Evolutionary conservation across 2,113 vertebrate species (phyloP).

Genomic region (Probosciger aterrimus): DNA sequence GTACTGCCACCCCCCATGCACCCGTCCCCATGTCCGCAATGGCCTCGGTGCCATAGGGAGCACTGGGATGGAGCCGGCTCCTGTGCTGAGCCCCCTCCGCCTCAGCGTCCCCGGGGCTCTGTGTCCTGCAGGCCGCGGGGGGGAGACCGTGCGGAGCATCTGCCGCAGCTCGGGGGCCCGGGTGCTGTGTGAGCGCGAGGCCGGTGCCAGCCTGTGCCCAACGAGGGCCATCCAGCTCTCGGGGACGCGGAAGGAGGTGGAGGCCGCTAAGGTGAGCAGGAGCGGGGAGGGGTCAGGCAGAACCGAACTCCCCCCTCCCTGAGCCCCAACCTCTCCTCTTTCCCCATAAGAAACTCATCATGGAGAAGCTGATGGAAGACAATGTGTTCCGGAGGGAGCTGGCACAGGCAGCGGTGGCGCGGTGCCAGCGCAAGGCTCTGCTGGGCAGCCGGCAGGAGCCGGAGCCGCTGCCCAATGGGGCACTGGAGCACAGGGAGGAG

Average conservation of each 20-base stretch:
- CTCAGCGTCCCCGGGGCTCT: background rate
- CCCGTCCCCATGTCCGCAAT: fast-evolving
- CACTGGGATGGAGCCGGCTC: background rate
- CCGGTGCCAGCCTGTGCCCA: background rate
- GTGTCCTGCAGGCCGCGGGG: conserved; percentile 79
- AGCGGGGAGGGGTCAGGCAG: background rate
- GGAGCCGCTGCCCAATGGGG: fast-evolving
- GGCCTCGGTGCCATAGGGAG: background rate
- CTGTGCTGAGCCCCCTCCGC: background rate
- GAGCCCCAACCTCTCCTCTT: background rate
- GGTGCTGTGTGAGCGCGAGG: conserved; percentile 75
- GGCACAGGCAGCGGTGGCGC: conserved; percentile 69
- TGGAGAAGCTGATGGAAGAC: conserved; percentile 81
- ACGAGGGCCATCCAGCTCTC: conserved; percentile 76
- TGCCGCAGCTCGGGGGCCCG: conserved; percentile 82
- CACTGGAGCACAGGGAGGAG: background rate
- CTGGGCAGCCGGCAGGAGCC: conserved; percentile 44
- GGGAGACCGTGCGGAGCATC: conserved; percentile 83
- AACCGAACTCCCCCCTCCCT: background rate
- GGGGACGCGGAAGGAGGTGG: conserved; percentile 81
- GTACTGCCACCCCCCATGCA: conserved; percentile 30
- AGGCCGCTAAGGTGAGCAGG: conserved; percentile 80
- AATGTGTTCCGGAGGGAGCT: conserved; percentile 77
- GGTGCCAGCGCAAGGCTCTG: conserved; percentile 75
- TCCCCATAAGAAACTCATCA: conserved; percentile 77